These are phyloP conservation scores for Oreochromis grahami DNA, from an alignment of 2,797 vertebrate genomes.

Conservation along the genomic window DNA sequence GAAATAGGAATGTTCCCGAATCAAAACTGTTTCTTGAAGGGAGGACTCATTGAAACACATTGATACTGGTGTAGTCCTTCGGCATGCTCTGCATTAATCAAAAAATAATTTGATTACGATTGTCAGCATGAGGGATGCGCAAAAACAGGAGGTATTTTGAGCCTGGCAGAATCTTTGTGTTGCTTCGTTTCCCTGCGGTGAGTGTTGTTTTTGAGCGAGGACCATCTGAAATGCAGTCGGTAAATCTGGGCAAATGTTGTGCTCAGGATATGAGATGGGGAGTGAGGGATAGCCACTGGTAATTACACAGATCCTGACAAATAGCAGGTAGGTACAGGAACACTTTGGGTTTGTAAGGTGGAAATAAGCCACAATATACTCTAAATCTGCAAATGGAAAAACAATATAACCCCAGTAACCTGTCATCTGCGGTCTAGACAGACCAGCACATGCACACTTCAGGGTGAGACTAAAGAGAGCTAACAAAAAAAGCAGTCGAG, in stretches of 20 bases:
- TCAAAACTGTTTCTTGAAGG: conserved; percentile 41
- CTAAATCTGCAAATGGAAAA: conserved; percentile 46
- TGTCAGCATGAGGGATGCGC: neutral
- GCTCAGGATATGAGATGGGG: conserved; percentile 59
- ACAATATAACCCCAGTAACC: conserved; percentile 34
- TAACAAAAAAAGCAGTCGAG: conserved; percentile 1
- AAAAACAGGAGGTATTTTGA: conserved; percentile 33
- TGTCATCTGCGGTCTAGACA: conserved; percentile 52
- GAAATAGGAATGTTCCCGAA: conserved; percentile 66
- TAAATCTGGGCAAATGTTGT: conserved; percentile 53
- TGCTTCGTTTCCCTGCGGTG: conserved; percentile 10
- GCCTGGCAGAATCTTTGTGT: conserved; percentile 33
- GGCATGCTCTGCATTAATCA: conserved; percentile 28
- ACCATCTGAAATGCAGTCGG: conserved; percentile 22
- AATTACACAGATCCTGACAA: conserved; percentile 62
- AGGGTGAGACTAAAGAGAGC: conserved; percentile 22
- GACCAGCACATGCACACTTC: conserved; percentile 5
- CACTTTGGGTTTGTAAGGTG: conserved; percentile 45
- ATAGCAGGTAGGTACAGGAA: conserved; percentile 37
- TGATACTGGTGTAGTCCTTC: conserved; percentile 25
- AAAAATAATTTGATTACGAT: neutral
- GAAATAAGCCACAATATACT: conserved; percentile 51
- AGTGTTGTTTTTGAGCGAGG: conserved; percentile 37
- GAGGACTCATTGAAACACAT: conserved; percentile 29
- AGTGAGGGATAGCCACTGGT: conserved; percentile 31